Evolutionary conservation across 2,797 vertebrate species (phyloP).

Genomic region (Propithecus deckenii): DNA sequence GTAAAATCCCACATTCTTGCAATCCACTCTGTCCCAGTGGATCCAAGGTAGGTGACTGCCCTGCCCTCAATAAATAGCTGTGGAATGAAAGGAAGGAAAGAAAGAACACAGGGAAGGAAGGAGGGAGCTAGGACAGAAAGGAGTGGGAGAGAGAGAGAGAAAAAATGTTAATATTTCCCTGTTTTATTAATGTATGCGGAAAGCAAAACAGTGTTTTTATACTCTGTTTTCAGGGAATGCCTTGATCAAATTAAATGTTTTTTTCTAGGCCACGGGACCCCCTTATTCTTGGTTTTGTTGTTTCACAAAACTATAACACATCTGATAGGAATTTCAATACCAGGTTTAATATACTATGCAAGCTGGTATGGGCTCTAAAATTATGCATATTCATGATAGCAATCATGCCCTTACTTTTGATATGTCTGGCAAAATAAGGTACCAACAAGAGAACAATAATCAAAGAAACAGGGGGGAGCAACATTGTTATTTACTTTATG

Average conservation of each 20-base stretch:
- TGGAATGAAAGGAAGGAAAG: not conserved
- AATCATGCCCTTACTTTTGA: conserved; percentile 28
- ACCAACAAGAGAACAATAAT: conserved; percentile 48
- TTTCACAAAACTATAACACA: conserved; percentile 23
- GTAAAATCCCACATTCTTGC: not conserved
- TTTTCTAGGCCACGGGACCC: not conserved
- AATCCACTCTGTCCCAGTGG: not conserved
- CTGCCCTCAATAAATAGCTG: not conserved
- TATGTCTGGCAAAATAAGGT: conserved; percentile 31
- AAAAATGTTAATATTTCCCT: not conserved
- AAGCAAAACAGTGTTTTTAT: conserved; percentile 15
- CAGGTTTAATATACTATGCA: conserved; percentile 52
- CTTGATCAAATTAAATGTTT: conserved; percentile 4
- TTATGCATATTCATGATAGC: conserved; percentile 54
- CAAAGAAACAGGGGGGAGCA: not conserved
- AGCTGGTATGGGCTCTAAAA: conserved; percentile 27
- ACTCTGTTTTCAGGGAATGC: not conserved
- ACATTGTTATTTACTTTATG: conserved; percentile 61
- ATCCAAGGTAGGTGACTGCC: not conserved
- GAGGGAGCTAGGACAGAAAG: not conserved
- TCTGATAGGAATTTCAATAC: conserved; percentile 56
- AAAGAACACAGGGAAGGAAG: not conserved
- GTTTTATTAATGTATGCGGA: not conserved
- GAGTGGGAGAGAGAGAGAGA: too few species aligned
- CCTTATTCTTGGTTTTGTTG: conserved; percentile 28